Base-by-base conservation (phyloP, 2,113 vertebrate species). In the Hipposideros armiger region DNA sequence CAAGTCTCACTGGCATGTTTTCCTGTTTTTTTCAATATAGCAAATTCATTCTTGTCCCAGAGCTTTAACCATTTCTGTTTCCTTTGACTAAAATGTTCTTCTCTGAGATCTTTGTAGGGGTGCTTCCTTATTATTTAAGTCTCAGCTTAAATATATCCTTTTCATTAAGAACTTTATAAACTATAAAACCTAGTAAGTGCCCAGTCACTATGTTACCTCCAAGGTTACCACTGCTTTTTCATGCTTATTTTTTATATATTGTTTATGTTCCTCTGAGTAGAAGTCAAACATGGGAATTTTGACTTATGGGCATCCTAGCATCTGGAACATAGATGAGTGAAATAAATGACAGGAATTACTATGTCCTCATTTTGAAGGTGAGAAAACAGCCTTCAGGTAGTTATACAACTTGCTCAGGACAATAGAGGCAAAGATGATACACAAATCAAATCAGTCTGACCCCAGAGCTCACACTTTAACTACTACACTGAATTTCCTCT, bases 261-360 rank as follows among this genome's bases (percentile, higher is more conserved):
- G 36, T 56, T 70, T 73, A n/a, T 66, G 13, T 78, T 54, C 22
- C 26, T 76, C 16, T 50, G 40, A 81, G 28, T 69, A 56, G 26
- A 90, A 73, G n/a, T 54, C 3, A 72, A 60, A 32, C 91, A 81
- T 5, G 47, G 42, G 14, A 42, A 64, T 73, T 95, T 64, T 69
- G 50, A 70, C 28, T 83, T 36, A 73, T 66, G 30, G 45, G 26
- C 4, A 52, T 22, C 28, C 1, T 78, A 91, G 24, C 7, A 70
- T 58, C 36, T 84, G 69, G 14, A 81, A 87, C 3, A 87, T 42
- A 74, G 95, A 88, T 84, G 32, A 94, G 16, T 95, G 28, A 95
- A 86, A 94, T 74, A 86, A 70, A 72, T 67, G 32, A 58, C 52
- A 16, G 24, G 13, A 85, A 72, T 2, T 95, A 60, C n/a, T 28